Evolutionary conservation across 2,797 vertebrate genomes (phyloP).

Genomic region (Salarias fasciatus): DNA sequence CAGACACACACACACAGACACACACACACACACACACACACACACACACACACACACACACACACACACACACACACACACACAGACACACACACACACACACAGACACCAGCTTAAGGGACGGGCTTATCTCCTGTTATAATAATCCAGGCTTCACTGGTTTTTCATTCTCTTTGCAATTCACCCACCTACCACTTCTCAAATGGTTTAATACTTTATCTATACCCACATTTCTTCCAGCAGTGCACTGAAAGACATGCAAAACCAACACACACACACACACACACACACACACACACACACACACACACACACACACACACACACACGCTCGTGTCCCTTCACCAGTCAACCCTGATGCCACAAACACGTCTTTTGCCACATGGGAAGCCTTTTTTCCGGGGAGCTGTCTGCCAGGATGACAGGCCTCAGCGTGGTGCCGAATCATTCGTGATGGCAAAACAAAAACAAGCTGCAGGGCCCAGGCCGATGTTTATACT

Average conservation of each 20-base stretch:
- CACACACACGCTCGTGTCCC: background rate
- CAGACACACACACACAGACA: too few species aligned
- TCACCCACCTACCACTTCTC: background rate
- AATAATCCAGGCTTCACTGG: slow-evolving; percentile 42
- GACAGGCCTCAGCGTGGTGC: slow-evolving; percentile 54
- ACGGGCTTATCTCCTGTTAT: slow-evolving; percentile 31
- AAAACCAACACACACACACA: background rate
- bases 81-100: slow-evolving; percentile 40
- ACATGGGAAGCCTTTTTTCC: slow-evolving; percentile 46
- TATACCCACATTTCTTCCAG: slow-evolving; percentile 1
- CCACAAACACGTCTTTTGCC: slow-evolving; percentile 43
- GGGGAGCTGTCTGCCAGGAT: slow-evolving; percentile 60
- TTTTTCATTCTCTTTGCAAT: slow-evolving; percentile 15
- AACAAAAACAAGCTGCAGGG: slow-evolving; percentile 53
- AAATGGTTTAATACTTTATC: background rate
- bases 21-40: slow-evolving; percentile 41
- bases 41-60: too few species aligned
- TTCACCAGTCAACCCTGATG: slow-evolving; percentile 12
- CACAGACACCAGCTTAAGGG: slow-evolving; percentile 46
- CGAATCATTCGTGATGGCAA: slow-evolving; percentile 33
- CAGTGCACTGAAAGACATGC: background rate
- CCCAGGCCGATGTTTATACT: slow-evolving; percentile 42
- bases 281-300: background rate
- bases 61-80: too few species aligned
- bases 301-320: background rate